A percentile compares a stretch with the other conserved stretches of the same genome.
Evolutionary conservation across 2,113 vertebrate genomes (phyloP).

Genomic region (Zapornia atra): DNA sequence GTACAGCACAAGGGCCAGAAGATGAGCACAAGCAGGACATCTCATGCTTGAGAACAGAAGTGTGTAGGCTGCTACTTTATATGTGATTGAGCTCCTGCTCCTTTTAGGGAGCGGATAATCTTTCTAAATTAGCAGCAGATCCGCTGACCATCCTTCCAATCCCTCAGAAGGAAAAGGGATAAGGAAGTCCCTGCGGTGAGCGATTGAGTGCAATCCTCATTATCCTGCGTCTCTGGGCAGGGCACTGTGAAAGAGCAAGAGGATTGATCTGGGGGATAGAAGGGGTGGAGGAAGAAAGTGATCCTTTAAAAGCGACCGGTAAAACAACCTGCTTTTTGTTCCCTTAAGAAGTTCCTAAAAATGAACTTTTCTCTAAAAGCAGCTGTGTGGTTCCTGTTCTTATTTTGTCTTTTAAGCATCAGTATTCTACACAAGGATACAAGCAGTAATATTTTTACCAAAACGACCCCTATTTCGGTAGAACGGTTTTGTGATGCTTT

Average conservation of each 20-base stretch:
- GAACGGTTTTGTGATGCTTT: not conserved
- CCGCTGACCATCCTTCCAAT: not conserved
- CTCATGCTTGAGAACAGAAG: not conserved
- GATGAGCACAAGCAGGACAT: not conserved
- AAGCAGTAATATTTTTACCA: not conserved
- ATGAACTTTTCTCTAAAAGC: not conserved
- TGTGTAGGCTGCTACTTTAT: not conserved
- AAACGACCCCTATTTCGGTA: not conserved
- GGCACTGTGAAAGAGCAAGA: not conserved
- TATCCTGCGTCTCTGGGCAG: not conserved
- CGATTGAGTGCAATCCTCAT: not conserved
- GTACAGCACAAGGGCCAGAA: not conserved
- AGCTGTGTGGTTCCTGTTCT: not conserved
- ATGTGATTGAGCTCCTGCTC: not conserved
- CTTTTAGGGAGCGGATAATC: constrained; percentile 23
- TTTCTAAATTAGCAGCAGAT: constrained; percentile 13
- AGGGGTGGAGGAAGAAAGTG: not conserved
- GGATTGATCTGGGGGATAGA: not conserved
- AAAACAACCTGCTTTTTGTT: not conserved
- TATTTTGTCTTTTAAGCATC: not conserved
- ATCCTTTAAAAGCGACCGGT: not conserved
- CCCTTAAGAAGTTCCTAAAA: not conserved
- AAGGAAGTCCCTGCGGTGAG: not conserved
- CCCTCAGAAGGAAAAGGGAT: not conserved
- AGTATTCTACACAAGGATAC: not conserved